Conservation (phyloP, 1,140 invertebrate genomes). For the Trinorchestia longiramus region DNA sequence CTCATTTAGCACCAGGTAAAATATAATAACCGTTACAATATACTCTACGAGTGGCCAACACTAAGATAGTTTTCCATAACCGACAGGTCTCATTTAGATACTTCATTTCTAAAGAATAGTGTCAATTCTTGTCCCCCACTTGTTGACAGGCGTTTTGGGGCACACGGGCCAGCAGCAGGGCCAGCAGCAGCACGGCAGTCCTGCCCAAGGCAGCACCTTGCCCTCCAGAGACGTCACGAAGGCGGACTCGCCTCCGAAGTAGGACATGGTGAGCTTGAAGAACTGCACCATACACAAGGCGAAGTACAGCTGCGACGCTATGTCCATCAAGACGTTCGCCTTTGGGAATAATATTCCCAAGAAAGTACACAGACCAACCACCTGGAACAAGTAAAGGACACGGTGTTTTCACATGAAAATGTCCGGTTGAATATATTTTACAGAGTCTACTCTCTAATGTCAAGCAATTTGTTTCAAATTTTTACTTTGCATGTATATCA, state of each 20-base stretch:
- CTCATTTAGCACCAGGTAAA: neutral
- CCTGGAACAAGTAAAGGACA: constrained; percentile 48
- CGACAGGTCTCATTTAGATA: neutral
- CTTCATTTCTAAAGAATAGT: neutral
- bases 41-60: neutral
- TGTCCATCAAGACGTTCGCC: constrained; percentile 62
- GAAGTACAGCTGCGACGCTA: constrained; percentile 62
- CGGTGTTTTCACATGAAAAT: neutral
- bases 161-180: constrained; percentile 61
- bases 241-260: constrained; percentile 61
- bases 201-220: constrained; percentile 60
- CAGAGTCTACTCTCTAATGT: neutral
- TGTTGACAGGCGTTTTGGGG: constrained; percentile 59
- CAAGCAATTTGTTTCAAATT: neutral
- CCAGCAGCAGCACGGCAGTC: constrained; percentile 65
- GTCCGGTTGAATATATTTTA: neutral
- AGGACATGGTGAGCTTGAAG: constrained; percentile 59
- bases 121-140: constrained; percentile 11
- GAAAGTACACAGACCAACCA: constrained; percentile 61
- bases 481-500: neutral
- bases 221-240: constrained; percentile 62
- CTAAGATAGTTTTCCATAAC: neutral
- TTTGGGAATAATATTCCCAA: constrained; percentile 62
- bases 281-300: constrained; percentile 65
- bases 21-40: neutral